These are phyloP conservation scores for Lissonota sp. DNA, from an alignment of 2,888 invertebrate genomes.

Conservation along the genomic window DNA sequence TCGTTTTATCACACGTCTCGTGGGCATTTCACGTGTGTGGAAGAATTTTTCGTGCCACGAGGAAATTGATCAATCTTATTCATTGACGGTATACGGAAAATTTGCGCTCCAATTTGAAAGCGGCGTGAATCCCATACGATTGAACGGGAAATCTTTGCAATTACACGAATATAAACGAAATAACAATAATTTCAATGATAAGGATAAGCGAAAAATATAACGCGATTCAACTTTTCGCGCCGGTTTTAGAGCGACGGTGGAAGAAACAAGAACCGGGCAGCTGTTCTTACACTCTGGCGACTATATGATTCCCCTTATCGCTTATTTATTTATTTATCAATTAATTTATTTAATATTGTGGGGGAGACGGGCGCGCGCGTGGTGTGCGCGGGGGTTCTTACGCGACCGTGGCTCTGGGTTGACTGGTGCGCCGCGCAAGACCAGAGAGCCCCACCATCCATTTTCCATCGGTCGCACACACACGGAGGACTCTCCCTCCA, in stretches of 20 bases:
- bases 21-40: too few species aligned
- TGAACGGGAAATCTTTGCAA: too few species aligned
- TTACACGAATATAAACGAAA: too few species aligned
- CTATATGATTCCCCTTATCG: conserved; percentile 30
- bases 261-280: background rate
- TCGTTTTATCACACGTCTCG: too few species aligned
- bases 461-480: conserved; percentile 69
- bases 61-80: too few species aligned
- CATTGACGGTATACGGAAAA: too few species aligned
- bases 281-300: conserved; percentile 45
- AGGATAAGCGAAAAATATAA: too few species aligned
- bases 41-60: too few species aligned
- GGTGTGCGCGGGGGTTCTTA: conserved; percentile 75
- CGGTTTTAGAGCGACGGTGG: background rate
- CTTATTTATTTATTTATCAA: background rate
- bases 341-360: background rate
- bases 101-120: too few species aligned
- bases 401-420: conserved; percentile 83
- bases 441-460: conserved; percentile 82
- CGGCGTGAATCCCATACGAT: too few species aligned
- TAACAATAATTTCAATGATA: too few species aligned
- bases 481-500: conserved; percentile 56
- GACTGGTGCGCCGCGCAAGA: conserved; percentile 82
- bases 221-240: background rate
- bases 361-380: conserved; percentile 18